Percentiles rank a stretch among this genome's conserved stretches.
phyloP scores from a whole-genome alignment of 2,113 vertebrate genomes.

The Mirza zaza region DNA sequence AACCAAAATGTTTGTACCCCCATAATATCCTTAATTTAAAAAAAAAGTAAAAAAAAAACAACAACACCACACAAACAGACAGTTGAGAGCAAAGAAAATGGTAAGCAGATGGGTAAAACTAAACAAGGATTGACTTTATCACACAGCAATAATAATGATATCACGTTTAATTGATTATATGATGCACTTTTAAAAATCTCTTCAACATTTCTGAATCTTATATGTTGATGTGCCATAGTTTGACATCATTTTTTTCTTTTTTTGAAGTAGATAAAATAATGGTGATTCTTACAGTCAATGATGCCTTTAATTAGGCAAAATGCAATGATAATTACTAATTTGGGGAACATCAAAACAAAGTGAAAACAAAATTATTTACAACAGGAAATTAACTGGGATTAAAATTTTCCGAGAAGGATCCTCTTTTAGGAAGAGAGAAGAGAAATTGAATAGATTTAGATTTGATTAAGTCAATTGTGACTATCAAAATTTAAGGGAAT shows the following conservation, averaged over 20 bases:
- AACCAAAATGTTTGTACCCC: too few relatives aligned
- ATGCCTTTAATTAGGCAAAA: not conserved
- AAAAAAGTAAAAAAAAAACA: too few relatives aligned
- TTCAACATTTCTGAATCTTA: slow-evolving; percentile 7
- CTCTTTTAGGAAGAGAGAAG: not conserved
- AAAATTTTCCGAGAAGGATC: not conserved
- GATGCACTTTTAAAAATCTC: not conserved
- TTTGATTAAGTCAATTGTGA: not conserved
- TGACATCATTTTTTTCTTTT: not conserved
- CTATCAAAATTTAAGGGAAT: not conserved
- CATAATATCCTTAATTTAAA: too few relatives aligned
- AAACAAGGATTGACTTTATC: not conserved
- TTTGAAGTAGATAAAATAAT: not conserved
- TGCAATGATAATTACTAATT: slow-evolving; percentile 9
- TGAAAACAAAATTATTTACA: not conserved
- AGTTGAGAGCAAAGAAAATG: slow-evolving; percentile 6
- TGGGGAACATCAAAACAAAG: not conserved
- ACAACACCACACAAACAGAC: not conserved
- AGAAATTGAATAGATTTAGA: not conserved
- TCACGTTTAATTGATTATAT: not conserved
- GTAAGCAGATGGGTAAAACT: not conserved
- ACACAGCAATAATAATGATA: not conserved
- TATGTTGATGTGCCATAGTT: not conserved
- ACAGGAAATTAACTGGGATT: not conserved
- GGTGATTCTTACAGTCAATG: not conserved